Percentiles rank a stretch among this genome's conserved stretches.
These are phyloP conservation scores for Emydura subglobosa DNA, from an alignment of 2,113 vertebrate species.

Conservation along the genomic window DNA sequence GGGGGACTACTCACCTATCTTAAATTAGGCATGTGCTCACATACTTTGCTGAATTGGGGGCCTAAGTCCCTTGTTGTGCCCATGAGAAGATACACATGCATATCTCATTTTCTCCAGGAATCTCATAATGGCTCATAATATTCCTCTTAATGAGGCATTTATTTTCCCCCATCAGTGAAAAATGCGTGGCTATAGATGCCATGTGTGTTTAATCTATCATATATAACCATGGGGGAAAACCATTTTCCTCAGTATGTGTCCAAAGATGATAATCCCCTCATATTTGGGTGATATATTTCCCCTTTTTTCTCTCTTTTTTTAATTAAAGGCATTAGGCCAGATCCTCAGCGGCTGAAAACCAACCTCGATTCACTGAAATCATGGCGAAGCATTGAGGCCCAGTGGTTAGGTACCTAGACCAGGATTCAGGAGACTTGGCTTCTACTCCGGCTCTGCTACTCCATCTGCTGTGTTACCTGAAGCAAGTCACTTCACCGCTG, in stretches of 20 bases:
- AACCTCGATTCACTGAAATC: not conserved
- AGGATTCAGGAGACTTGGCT: not conserved
- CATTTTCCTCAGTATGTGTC: not conserved
- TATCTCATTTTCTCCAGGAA: not conserved
- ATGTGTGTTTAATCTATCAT: not conserved
- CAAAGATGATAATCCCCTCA: not conserved
- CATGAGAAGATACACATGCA: not conserved
- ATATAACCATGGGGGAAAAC: not conserved
- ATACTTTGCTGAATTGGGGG: not conserved
- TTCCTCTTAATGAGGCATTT: not conserved
- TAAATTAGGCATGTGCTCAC: not conserved
- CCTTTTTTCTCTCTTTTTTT: not conserved
- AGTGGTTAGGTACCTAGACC: not conserved
- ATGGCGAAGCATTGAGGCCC: not conserved
- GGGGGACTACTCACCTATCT: not conserved
- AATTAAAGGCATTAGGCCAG: not conserved
- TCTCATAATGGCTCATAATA: not conserved
- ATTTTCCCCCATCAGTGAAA: rapidly evolving
- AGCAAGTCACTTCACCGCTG: not conserved
- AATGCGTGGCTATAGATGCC: not conserved
- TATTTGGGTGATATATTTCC: not conserved
- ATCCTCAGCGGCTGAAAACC: not conserved
- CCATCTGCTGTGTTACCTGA: not conserved
- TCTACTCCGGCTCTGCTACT: not conserved
- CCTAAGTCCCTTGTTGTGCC: not conserved